Base-by-base conservation (phyloP, 2,797 vertebrate genomes). In the Lagothrix lagotricha region DNA sequence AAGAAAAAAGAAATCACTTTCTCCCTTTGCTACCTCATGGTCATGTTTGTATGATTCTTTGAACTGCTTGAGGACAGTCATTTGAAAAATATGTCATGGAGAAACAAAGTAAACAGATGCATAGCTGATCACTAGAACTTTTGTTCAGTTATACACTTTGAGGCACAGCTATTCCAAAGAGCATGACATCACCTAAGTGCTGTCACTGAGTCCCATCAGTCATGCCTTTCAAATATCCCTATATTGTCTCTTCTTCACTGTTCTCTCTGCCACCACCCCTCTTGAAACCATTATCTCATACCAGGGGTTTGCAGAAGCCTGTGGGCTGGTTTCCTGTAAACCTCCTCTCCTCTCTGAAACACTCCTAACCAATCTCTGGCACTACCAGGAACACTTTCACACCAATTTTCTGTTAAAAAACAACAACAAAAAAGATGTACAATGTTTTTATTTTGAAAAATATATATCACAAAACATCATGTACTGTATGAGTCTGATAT, bases 31-130 rank as follows among this genome's bases (percentile, higher is more conserved):
- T 94, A 57, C 72, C 91, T 93, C 50, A 41, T 10, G 30, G 73
- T 88, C 41, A 39, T 92, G 77, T 79, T 82, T 92, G 36, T 75
- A 28, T 36, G 70, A 64, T 90, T 96, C 61, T 89, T 94, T 70
- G 72, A 93, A 93, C 70, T 92, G 44, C 33, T 76, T 92, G 84
- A 41, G 76, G 84, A 96, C 96, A 93, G 77, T 70, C 36, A 93
- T 72, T 95, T 76, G 94, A 93, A 91, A 96, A 95, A 64, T 44
- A 81, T 57, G 61, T 92, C 81, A 90, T 41, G 30, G 80, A 79
- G 95, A 95, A n/a, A 67, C 95, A 82, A 96, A 86, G 36, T 77
- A 88, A 96, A 84, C 33, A 83, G 88, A 95, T 79, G 83, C 82
- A 70, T 41, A 80, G 58, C 58, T 84, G 76, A 72, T 96, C 72